Base-by-base conservation (phyloP, 2,888 invertebrate genomes). In the Brachyopa scutellaris region DNA sequence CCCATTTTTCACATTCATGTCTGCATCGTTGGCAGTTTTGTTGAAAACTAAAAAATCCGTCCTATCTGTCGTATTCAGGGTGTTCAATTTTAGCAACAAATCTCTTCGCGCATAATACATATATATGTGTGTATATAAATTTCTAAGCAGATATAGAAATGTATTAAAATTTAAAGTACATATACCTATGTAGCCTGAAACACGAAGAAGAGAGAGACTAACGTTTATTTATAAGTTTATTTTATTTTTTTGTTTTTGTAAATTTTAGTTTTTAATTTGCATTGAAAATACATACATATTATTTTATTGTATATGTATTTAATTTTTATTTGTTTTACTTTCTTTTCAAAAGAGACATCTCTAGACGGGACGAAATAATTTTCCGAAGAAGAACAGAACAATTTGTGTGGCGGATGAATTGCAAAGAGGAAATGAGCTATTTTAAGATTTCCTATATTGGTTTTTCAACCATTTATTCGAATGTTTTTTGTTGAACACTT, bases 11-110 rank as follows among this genome's bases (percentile, higher is more conserved):
- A 70, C 70, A 82, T 82, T 77, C 82, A 82, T 72, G 82, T 77
- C 82, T 82, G 77, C 77, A 53, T 82, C 77, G 77, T 23, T 66
- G 42, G 82, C 82, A 77, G 82, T 77, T 82, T 70, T 77, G 47
- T 59, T 64, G 59, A 61, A 72, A 82, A 82, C 82, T 82, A 55
- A 77, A 66, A 38, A 61, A 31, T 53, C 53, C 21, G 19, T 53
- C 47, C 66, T 64, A 64, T 53, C 62, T 42, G 17, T 57, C 67
- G 40, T 57, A 11, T 47, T 70, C 42, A 23, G 64, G 66, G 40
- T 55, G 77, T 77, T 45, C 77, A 77, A 82, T 72, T 82, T 77
- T 82, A 72, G 82, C 82, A 62, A 26, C 51, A 42, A n/a, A 38
- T 33, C 57, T 59, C 49, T 55, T 53, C n/a, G 23, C 26, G 36